Base-by-base conservation (phyloP, 2,888 invertebrate species). In the Syritta pipiens region DNA sequence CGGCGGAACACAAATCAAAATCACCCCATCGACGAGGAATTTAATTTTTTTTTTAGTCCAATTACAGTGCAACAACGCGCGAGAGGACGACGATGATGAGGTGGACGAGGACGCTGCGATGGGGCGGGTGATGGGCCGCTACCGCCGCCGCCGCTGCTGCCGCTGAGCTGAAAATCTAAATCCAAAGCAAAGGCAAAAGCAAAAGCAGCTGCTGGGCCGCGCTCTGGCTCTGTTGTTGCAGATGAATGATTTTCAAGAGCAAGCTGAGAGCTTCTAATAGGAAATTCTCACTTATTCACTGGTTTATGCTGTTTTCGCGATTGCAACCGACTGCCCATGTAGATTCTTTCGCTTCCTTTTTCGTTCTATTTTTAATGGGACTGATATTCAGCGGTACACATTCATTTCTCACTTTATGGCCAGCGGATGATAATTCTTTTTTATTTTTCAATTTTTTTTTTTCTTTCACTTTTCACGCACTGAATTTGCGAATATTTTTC, bases 231-330 rank as follows among this genome's bases (percentile, higher is more conserved):
- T 46, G 37, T 35, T 65, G 77, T 60, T 71, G 77, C 65, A 76
- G 69, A 69, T 77, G 59, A 77, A 77, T 68, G 62, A 62, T 74
- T 79, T 79, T 79, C 74, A 79, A 74, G 79, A 74, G 67, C 72
- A 79, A 55, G 42, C 55, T 71, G 28, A 1, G 22, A 44, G 51
- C 62, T 71, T 55, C 55, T 60, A 62, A 62, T 79, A 44, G 55
- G 35, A 72, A 79, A 60, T 79, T 55, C 55, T 74, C 62, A 72
- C 67, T 77, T 55, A 49, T 62, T 67, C 60, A 68, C 62, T 37
- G 53, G 60, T 63, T 76, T 62, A 19, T 44, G 10, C 3, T 53
- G 35, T 53, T 68, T 68, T 68, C 75, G 55, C 68, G 35, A 68
- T 57, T 48, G 71, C 62, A 76, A 49, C 55, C 26, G 63, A 62